Conservation (phyloP, 2,797 vertebrate genomes). For the Xenops minutus region DNA sequence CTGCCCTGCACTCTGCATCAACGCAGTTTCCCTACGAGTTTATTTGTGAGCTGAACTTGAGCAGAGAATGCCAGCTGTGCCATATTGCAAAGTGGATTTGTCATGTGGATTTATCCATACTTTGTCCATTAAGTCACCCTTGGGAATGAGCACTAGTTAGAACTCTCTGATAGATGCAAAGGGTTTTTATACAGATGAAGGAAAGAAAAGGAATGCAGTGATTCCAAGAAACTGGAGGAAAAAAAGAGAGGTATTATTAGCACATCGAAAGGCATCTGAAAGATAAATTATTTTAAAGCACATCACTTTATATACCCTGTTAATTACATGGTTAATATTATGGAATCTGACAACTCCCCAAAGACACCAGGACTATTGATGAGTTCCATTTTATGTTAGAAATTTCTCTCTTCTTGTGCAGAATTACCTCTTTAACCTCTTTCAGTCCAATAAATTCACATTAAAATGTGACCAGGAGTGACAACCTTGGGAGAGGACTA, state of each 20-base stretch:
- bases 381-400: slow-evolving; percentile 24
- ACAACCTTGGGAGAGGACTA: slow-evolving; percentile 23
- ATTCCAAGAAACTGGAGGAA: not conserved
- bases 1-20: not conserved
- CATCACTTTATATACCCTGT: slow-evolving; percentile 27
- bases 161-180: slow-evolving; percentile 44
- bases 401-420: slow-evolving; percentile 19
- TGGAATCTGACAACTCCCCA: slow-evolving; percentile 37
- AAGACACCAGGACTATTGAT: slow-evolving; percentile 31
- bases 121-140: slow-evolving; percentile 72
- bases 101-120: slow-evolving; percentile 62
- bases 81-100: slow-evolving; percentile 41
- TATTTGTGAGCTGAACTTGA: slow-evolving; percentile 35
- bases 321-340: slow-evolving; percentile 58
- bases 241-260: slow-evolving; percentile 31
- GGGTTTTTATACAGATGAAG: slow-evolving; percentile 15
- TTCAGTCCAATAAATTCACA: slow-evolving; percentile 57
- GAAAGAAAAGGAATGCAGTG: not conserved
- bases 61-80: slow-evolving; percentile 47
- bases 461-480: slow-evolving; percentile 53
- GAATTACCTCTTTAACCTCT: slow-evolving; percentile 60
- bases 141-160: slow-evolving; percentile 62
- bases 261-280: slow-evolving; percentile 17
- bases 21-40: not conserved
- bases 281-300: slow-evolving; percentile 40